Evolutionary conservation across 1,140 invertebrate genomes (phyloP), one percentile per base, ranked within the genome.

Genomic region (Littorina saxatilis): DNA sequence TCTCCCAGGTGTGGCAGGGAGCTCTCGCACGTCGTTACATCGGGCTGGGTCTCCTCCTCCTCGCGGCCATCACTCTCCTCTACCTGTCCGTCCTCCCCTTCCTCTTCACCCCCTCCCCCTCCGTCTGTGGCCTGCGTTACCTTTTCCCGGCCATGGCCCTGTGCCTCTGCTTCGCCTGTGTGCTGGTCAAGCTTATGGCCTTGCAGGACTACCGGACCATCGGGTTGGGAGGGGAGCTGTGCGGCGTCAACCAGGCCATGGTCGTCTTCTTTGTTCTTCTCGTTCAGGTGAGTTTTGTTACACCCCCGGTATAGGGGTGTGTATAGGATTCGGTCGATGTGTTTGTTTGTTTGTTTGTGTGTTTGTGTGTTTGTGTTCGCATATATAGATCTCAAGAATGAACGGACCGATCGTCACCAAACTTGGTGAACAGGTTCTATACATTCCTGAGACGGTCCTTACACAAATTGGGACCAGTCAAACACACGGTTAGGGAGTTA

Each of bases 151-250:
- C 92, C 0, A 80, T 94, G 11, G 93, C 93, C 0, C 94, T 94
- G 70, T 93, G 93, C 3, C 77, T 94, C 0, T 88, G 93, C 1
- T 94, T 95, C 83, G 94, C 94, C 1, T 91, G 94, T 0, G 93
- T 95, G 88, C 87, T 95, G 9, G 92, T 94, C 1, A 92, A 94
- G 61, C 91, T 94, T 11, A 91, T 95, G 61, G 94, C 95, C 80
- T 86, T 95, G 1, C 92, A 94, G 7, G 94, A 94, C 40, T 94
- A 94, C 29, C 94, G 93, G 32, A 93, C 92, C 4, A 94, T 94
- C 1, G 93, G 94, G 0, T 93, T 94, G 66, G 93, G 94, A n/a
- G 93, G 93, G 29, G 94, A 95, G 86, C 93, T 95, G 3, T 95
- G 94, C 72, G 94, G 94, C 7, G 92, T 94, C 50, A 90, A 95